Evolutionary conservation across 2,888 invertebrate species (phyloP), one percentile per base, ranked within the genome.

Genomic region (Magallana nippona): DNA sequence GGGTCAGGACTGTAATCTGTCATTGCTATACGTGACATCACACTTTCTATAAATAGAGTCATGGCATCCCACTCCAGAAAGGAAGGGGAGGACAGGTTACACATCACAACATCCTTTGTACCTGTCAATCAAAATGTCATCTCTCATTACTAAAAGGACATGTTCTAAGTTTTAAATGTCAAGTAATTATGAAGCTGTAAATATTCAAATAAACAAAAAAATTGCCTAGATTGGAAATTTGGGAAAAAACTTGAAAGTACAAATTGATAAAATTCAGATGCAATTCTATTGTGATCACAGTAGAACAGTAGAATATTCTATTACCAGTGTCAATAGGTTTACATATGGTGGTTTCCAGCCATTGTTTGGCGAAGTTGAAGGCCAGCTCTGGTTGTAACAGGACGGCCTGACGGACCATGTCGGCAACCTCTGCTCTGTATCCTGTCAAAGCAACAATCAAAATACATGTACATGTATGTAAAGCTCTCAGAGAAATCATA

Each of bases 361-460:
- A 98, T 85, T 96, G 96, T 87, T 97, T 97, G 57, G 97, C 97
- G 92, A 97, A 97, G 15, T 96, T 95, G 94, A 97, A 98, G 11
- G 97, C 97, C 32, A 97, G 96, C 57, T 97, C 94, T 0, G 98
- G 98, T 10, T 97, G 96, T 10, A 97, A 96, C 86, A 96, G 95
- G 82, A 98, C 97, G 0, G 97, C 96, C 93, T 96, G 96, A 82
- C 97, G 96, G 91, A 91, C 89, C 88, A 97, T 96, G 91, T 98
- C 98, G 32, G 97, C 95, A 86, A 97, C 95, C 93, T 98, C 98
- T 10, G 96, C 96, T 85, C 97, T 96, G 91, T 96, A 96, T 56
- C 87, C 89, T 90, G 82, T 10, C 44, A 44, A 44, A 5, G 8
- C 0, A 2, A 2, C 32, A 8, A 44, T 8, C 44, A 44, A 44